Conservation (phyloP, 2,797 vertebrate genomes). For the Syngnathus rostellatus region DNA sequence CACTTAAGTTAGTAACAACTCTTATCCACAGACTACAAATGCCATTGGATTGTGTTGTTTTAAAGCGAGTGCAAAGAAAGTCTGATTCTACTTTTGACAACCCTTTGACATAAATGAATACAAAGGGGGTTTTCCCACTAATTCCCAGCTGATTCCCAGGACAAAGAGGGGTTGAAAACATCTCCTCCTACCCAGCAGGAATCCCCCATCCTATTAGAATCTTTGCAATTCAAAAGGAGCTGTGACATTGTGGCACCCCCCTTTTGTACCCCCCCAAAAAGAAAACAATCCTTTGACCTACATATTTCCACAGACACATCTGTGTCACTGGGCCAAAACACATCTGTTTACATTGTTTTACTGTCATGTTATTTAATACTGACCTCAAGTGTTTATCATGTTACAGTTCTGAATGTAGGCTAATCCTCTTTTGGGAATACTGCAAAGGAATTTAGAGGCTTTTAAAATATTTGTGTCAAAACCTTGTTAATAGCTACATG, state of each 20-base stretch:
- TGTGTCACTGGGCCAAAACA: slow-evolving; percentile 27
- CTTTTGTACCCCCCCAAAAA: slow-evolving; percentile 9
- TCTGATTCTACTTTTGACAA: slow-evolving; percentile 12
- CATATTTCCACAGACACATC: slow-evolving; percentile 33
- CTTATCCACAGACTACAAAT: slow-evolving; percentile 21
- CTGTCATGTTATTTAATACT: slow-evolving; percentile 26
- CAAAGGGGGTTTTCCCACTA: slow-evolving; percentile 57
- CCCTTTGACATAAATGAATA: slow-evolving; percentile 26
- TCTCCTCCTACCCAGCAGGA: neutral
- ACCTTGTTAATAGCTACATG: slow-evolving; percentile 41
- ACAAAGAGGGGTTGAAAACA: slow-evolving; percentile 2
- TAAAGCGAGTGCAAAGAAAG: slow-evolving; percentile 22
- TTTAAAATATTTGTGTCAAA: slow-evolving; percentile 44
- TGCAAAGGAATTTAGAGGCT: slow-evolving; percentile 54
- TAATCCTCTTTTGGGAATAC: slow-evolving; percentile 54
- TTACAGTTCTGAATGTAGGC: slow-evolving; percentile 47
- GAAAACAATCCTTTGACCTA: slow-evolving; percentile 47
- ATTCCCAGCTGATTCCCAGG: slow-evolving; percentile 17
- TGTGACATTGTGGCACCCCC: slow-evolving; percentile 17
- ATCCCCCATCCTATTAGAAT: slow-evolving; percentile 39
- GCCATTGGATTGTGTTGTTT: slow-evolving; percentile 21
- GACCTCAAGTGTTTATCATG: slow-evolving; percentile 11
- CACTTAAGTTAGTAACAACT: neutral
- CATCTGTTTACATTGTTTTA: slow-evolving; percentile 43
- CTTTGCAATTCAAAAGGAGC: slow-evolving; percentile 25